Evolutionary conservation across 2,888 invertebrate genomes (phyloP).

Genomic region (Pristionchus fissidentatus): DNA sequence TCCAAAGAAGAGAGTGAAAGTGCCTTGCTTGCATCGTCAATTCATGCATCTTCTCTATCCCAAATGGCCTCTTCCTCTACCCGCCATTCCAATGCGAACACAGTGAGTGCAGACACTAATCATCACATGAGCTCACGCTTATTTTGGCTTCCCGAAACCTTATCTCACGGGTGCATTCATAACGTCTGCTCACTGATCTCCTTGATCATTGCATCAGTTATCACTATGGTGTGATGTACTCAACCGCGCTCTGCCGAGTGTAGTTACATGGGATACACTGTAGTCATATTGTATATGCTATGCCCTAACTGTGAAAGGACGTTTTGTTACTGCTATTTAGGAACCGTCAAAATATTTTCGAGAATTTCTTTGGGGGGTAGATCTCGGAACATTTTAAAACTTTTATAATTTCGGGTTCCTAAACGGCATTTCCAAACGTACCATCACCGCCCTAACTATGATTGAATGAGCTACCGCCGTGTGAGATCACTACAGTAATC

Average conservation of each 20-base stretch:
- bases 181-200: no score
- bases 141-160: no score
- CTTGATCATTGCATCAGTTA: not conserved
- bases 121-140: not conserved
- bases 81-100: not conserved
- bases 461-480: not conserved
- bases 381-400: no score
- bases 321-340: no score
- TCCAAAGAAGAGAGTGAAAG: not conserved
- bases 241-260: not conserved
- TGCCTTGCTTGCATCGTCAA: not conserved
- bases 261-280: not conserved
- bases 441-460: not conserved
- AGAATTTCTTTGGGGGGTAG: no score
- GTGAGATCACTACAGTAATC: not conserved
- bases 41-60: not conserved
- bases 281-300: not conserved
- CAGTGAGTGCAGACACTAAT: not conserved
- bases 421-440: no score
- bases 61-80: not conserved
- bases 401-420: no score
- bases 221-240: constrained; percentile 8
- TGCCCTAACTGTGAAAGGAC: no score
- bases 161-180: no score
- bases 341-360: no score